Conservation (phyloP, 2,797 vertebrate genomes). For the Picus viridis region DNA sequence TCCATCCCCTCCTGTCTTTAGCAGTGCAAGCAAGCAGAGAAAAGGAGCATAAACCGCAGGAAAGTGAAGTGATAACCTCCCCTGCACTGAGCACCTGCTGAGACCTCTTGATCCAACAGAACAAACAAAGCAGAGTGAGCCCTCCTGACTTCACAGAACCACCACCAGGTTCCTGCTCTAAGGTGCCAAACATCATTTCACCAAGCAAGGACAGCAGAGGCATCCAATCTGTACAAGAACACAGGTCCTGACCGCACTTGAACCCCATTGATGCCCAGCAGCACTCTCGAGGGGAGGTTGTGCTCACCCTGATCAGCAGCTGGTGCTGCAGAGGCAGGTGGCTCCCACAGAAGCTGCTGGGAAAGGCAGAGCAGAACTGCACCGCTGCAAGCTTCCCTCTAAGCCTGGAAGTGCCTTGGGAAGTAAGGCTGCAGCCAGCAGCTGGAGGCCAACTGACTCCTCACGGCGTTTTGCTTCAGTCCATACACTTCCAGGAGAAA, state of each 20-base stretch:
- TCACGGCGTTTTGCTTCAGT: background rate
- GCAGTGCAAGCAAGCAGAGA: background rate
- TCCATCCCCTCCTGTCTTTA: background rate
- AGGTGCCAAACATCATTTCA: background rate
- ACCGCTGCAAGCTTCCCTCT: background rate
- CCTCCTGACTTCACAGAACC: background rate
- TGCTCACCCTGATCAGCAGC: accelerated
- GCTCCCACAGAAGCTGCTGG: background rate
- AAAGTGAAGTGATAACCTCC: background rate
- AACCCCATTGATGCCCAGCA: background rate
- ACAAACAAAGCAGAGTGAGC: background rate
- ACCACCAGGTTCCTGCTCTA: background rate
- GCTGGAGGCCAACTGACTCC: background rate
- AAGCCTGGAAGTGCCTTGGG: background rate
- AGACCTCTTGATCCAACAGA: background rate
- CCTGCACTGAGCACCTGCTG: background rate
- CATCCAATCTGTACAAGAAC: accelerated
- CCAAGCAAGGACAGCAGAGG: background rate
- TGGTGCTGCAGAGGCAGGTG: background rate
- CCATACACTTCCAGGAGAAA: background rate
- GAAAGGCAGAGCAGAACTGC: background rate
- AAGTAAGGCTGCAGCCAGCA: background rate
- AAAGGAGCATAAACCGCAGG: background rate
- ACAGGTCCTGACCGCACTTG: background rate
- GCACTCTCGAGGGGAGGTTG: background rate